These are phyloP conservation scores for Ariopsis seemanni DNA, from an alignment of 2,113 vertebrate species.

Conservation along the genomic window DNA sequence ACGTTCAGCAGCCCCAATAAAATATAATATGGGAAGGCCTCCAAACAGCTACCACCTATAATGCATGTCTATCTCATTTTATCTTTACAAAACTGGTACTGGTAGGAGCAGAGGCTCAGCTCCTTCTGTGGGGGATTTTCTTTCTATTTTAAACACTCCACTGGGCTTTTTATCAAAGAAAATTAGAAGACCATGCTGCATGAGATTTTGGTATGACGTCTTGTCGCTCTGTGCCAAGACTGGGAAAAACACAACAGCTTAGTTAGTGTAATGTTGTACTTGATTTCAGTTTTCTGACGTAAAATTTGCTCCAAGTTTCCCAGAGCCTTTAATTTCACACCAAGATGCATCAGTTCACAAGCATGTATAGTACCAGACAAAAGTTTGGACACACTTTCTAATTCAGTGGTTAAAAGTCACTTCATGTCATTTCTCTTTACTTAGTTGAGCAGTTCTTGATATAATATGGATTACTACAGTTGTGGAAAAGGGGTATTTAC, in stretches of 20 bases:
- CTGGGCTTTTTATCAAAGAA: slow-evolving; percentile 45
- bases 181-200: slow-evolving; percentile 49
- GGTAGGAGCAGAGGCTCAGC: slow-evolving; percentile 22
- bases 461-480: no score
- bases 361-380: not conserved
- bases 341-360: slow-evolving; percentile 9
- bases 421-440: no score
- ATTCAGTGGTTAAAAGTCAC: no score
- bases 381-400: no score
- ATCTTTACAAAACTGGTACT: slow-evolving; percentile 42
- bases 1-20: slow-evolving; percentile 5
- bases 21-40: slow-evolving; percentile 32
- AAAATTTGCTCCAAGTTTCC: slow-evolving; percentile 38
- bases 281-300: slow-evolving; percentile 39
- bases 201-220: slow-evolving; percentile 27
- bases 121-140: slow-evolving; percentile 30
- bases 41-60: slow-evolving; percentile 3
- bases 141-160: slow-evolving; percentile 37
- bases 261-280: slow-evolving; percentile 45
- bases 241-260: slow-evolving; percentile 30
- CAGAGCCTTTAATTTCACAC: slow-evolving; percentile 5
- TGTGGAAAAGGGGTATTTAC: no score
- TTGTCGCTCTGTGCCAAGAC: slow-evolving; percentile 36
- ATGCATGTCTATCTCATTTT: slow-evolving; percentile 35
- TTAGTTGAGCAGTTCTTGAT: no score